Evolutionary conservation across 1,140 invertebrate genomes (phyloP).

Genomic region (Papilio glaucus): DNA sequence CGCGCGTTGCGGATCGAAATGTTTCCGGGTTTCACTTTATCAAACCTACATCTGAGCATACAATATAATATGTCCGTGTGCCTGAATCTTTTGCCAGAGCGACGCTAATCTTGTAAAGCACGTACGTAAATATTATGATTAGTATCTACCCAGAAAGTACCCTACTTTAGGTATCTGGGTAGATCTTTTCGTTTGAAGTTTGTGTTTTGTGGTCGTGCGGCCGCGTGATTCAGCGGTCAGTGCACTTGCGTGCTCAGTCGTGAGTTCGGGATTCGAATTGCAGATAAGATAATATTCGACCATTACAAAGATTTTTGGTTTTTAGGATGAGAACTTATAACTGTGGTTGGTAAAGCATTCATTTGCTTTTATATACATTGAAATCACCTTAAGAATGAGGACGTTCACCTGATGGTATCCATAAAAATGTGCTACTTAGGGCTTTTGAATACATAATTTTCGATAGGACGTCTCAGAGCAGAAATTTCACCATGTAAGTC

Average conservation of each 20-base stretch:
- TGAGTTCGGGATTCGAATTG: slow-evolving; percentile 22
- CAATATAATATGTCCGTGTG: too few relatives aligned
- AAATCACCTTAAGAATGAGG: not conserved
- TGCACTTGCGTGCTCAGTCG: slow-evolving; percentile 5
- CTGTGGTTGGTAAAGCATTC: not conserved
- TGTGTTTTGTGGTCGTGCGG: slow-evolving; percentile 1
- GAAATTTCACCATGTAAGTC: too few relatives aligned
- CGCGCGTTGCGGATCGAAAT: slow-evolving; percentile 27
- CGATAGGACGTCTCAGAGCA: too few relatives aligned
- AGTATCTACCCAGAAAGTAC: slow-evolving; percentile 10
- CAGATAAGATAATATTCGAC: slow-evolving; percentile 13
- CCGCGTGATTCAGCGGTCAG: slow-evolving; percentile 12
- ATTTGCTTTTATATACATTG: not conserved
- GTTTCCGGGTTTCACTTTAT: slow-evolving; percentile 33
- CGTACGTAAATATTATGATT: slow-evolving; percentile 14
- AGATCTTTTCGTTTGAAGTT: not conserved
- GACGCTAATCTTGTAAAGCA: slow-evolving; percentile 15
- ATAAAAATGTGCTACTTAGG: not conserved
- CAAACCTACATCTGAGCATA: slow-evolving; percentile 11
- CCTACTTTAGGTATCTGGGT: slow-evolving; percentile 18
- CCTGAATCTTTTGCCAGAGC: not conserved
- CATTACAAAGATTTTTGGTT: slow-evolving; percentile 11
- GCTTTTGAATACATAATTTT: too few relatives aligned
- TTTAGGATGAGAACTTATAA: not conserved
- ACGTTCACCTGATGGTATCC: not conserved